These are phyloP conservation scores for Nemurella pictetii DNA, from an alignment of 2,888 invertebrate species.

Conservation along the genomic window DNA sequence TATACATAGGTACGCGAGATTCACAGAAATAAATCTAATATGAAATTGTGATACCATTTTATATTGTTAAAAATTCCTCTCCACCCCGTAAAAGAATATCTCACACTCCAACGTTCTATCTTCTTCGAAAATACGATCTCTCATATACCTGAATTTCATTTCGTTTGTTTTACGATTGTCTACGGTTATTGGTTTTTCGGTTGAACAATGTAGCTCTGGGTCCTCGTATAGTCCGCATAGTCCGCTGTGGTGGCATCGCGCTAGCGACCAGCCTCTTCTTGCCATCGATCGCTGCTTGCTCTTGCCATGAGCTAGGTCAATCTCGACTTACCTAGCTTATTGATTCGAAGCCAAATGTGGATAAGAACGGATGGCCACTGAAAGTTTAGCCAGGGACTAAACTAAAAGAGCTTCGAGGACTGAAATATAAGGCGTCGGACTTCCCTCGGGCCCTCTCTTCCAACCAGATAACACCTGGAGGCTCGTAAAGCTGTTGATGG, in stretches of 20 bases:
- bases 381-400: background rate
- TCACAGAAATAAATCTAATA: background rate
- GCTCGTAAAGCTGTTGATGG: constrained; percentile 5
- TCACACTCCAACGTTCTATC: background rate
- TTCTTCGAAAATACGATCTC: background rate
- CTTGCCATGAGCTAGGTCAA: constrained; percentile 25
- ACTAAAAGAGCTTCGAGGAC: background rate
- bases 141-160: constrained; percentile 9
- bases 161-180: constrained; percentile 14
- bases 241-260: background rate
- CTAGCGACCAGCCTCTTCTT: background rate
- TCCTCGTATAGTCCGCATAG: background rate
- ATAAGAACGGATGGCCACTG: background rate
- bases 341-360: constrained; percentile 19
- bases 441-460: background rate
- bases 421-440: background rate
- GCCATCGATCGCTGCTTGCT: constrained; percentile 14
- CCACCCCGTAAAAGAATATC: background rate
- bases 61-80: background rate
- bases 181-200: constrained; percentile 27
- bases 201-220: constrained; percentile 12
- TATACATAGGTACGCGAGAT: background rate
- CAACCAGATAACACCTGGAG: background rate
- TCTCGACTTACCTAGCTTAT: constrained; percentile 25
- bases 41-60: background rate